These are phyloP conservation scores for Cecidostiba fungosa DNA, from an alignment of 2,888 invertebrate species.

Conservation along the genomic window DNA sequence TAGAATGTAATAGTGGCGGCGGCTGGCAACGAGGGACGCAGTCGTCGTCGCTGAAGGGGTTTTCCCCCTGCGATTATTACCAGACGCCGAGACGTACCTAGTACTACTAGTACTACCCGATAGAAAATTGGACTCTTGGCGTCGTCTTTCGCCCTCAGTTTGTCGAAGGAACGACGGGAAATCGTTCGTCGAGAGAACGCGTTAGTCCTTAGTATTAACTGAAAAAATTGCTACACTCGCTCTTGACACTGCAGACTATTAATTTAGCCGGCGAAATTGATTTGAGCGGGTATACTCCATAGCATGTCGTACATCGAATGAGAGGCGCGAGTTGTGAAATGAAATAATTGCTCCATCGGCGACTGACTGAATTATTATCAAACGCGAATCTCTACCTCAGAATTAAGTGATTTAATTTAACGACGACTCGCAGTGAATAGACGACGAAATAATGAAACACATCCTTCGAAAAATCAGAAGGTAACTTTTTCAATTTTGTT, in stretches of 20 bases:
- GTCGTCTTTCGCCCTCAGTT: background rate
- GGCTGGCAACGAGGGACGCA: background rate
- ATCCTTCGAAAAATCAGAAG: no score
- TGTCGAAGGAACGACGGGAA: background rate
- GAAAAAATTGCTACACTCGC: background rate
- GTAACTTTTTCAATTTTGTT: no score
- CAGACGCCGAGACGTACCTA: slow-evolving; percentile 6
- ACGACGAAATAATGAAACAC: no score
- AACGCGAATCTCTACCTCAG: no score
- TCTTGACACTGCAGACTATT: background rate
- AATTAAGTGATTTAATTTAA: no score
- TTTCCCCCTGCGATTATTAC: slow-evolving; percentile 57
- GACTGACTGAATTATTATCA: no score
- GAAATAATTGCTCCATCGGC: no score
- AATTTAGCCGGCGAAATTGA: background rate
- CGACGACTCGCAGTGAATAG: no score
- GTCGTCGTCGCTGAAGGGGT: slow-evolving; percentile 25
- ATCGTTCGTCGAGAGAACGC: slow-evolving; percentile 1
- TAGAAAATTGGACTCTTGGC: slow-evolving; percentile 52
- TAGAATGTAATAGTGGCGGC: slow-evolving; percentile 30
- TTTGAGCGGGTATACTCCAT: no score
- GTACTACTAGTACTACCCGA: background rate
- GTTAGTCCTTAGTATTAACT: background rate
- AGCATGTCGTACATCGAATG: no score
- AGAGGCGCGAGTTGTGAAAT: no score